A percentile compares a stretch with the other conserved stretches of the same genome.
Conservation (phyloP, 2,797 vertebrate species). For the Spinus olivaceus region DNA sequence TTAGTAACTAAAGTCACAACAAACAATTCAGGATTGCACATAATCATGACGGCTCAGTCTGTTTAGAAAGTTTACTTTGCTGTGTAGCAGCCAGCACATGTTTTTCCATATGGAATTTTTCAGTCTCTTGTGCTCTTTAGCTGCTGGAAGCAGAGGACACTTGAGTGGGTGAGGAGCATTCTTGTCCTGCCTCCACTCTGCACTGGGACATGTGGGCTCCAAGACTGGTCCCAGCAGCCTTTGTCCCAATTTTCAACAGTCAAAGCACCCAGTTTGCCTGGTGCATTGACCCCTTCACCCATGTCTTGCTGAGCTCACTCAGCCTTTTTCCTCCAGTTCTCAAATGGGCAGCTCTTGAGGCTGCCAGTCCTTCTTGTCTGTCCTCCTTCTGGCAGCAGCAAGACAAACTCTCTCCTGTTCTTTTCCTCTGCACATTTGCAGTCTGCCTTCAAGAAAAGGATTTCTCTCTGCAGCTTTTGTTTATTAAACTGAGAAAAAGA, state of each 20-base stretch:
- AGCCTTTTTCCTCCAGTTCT: neutral
- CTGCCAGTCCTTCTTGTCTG: neutral
- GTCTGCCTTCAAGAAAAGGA: neutral
- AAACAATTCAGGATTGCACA: neutral
- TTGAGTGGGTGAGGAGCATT: neutral
- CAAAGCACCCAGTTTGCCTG: neutral
- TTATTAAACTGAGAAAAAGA: neutral
- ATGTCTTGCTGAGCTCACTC: neutral
- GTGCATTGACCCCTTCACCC: neutral
- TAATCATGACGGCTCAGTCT: neutral
- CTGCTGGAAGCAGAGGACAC: neutral
- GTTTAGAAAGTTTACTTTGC: neutral
- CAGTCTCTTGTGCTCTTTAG: neutral
- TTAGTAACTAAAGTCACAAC: neutral
- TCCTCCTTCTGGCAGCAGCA: neutral
- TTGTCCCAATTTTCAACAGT: neutral
- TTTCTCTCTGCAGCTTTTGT: neutral
- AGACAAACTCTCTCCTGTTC: neutral
- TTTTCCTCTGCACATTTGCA: neutral
- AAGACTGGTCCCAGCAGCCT: neutral
- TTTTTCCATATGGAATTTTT: neutral
- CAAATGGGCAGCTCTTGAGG: rapidly evolving
- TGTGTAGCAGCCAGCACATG: neutral
- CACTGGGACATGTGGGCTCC: neutral
- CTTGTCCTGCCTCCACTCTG: neutral